phyloP scores from a whole-genome alignment of 2,888 invertebrate species.

The Octodonta nipae region DNA sequence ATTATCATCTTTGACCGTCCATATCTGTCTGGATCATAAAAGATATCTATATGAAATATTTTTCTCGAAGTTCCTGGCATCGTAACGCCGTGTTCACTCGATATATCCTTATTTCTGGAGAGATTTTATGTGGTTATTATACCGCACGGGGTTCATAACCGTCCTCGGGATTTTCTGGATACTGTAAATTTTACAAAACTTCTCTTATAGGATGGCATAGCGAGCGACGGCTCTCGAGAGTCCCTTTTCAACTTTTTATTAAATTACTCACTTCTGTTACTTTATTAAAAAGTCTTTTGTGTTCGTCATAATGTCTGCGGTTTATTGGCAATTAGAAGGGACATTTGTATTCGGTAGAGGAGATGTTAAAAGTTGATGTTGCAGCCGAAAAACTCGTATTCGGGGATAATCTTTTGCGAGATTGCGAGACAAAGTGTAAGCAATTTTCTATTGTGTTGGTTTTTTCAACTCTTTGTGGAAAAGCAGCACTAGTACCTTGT shows the following conservation, averaged over 20 bases:
- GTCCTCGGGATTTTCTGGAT: constrained; percentile 31
- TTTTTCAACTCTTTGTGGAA: too few relatives aligned
- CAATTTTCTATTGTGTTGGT: too few relatives aligned
- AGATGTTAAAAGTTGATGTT: too few relatives aligned
- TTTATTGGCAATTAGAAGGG: constrained; percentile 7
- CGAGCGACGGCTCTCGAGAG: too few relatives aligned
- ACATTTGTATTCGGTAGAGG: too few relatives aligned
- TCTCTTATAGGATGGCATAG: constrained; percentile 20
- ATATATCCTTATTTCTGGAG: constrained; percentile 39
- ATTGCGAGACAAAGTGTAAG: too few relatives aligned
- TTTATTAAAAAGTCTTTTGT: constrained; percentile 14
- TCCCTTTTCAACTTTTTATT: constrained; percentile 16
- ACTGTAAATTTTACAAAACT: constrained; percentile 32
- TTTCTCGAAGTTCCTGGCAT: constrained; percentile 31
- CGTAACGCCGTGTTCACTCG: constrained; percentile 33
- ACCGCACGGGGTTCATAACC: constrained; percentile 36
- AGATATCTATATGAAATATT: constrained; percentile 36
- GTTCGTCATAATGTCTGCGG: constrained; percentile 6
- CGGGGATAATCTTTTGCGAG: too few relatives aligned
- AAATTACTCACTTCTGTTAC: constrained; percentile 18
- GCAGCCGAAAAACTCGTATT: too few relatives aligned
- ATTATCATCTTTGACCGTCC: constrained; percentile 29
- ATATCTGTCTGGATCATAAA: constrained; percentile 30
- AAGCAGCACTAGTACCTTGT: too few relatives aligned
- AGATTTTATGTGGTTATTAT: constrained; percentile 40